Evolutionary conservation across 2,113 vertebrate genomes (phyloP).

Genomic region (Dromas ardeola): DNA sequence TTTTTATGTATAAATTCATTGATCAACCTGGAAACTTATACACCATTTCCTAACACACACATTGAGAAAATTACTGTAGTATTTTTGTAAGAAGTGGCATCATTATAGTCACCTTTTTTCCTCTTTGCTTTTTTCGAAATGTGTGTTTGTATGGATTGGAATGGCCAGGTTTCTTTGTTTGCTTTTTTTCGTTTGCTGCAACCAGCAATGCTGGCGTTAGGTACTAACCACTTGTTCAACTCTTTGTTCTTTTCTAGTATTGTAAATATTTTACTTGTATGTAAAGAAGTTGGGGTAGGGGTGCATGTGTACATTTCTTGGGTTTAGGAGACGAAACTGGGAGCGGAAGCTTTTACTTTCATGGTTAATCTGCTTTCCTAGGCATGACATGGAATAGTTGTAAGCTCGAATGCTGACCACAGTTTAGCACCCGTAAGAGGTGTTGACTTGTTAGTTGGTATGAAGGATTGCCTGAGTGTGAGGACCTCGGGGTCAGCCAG

Average conservation of each 20-base stretch:
- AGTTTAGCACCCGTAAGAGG: fast-evolving
- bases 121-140: not conserved
- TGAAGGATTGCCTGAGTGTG: not conserved
- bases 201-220: not conserved
- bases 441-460: not conserved
- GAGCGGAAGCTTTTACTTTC: not conserved
- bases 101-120: not conserved
- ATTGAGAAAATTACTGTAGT: not conserved
- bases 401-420: not conserved
- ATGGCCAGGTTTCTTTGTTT: not conserved
- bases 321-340: not conserved
- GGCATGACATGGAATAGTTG: not conserved
- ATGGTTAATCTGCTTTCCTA: not conserved
- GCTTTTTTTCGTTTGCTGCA: not conserved
- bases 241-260: not conserved
- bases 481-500: not conserved
- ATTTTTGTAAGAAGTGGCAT: not conserved
- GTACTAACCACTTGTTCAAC: not conserved
- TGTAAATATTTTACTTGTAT: not conserved
- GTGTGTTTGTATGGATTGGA: not conserved
- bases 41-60: not conserved
- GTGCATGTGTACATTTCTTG: no score
- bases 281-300: fast-evolving
- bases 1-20: not conserved
- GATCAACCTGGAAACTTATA: not conserved